Percentiles rank a stretch among this genome's conserved stretches.
Conservation (phyloP, 2,113 vertebrate genomes). For the Dicrurus megarhynchus region DNA sequence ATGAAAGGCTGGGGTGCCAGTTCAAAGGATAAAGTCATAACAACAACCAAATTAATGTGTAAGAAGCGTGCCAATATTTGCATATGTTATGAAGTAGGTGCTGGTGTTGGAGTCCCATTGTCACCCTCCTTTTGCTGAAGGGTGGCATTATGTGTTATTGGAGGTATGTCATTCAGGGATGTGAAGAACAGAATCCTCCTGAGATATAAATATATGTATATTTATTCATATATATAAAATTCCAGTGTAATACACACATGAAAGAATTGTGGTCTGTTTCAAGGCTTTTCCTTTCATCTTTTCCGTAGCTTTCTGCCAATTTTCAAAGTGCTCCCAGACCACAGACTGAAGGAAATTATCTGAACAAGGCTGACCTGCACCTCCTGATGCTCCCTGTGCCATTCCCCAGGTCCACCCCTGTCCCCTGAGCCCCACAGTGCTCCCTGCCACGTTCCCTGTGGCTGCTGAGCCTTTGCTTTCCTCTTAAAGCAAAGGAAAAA, state of each 20-base stretch:
- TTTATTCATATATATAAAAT: background rate
- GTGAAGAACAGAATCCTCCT: slow-evolving; percentile 4
- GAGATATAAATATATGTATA: background rate
- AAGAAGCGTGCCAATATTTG: background rate
- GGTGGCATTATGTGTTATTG: background rate
- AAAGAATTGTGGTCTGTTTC: slow-evolving; percentile 45
- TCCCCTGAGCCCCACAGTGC: background rate
- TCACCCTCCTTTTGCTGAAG: background rate
- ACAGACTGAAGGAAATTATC: background rate
- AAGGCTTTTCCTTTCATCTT: slow-evolving; percentile 45
- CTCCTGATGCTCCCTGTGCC: background rate
- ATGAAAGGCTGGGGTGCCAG: background rate
- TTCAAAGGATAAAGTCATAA: background rate
- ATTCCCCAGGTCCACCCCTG: background rate
- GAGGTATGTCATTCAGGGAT: background rate
- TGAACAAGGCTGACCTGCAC: background rate
- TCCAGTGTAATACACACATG: background rate
- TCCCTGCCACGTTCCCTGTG: accelerated
- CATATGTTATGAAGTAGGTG: background rate
- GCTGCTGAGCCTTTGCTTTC: background rate
- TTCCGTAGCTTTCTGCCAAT: slow-evolving; percentile 10
- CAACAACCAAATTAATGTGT: background rate
- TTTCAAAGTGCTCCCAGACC: slow-evolving; percentile 39
- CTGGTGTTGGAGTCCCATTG: background rate
- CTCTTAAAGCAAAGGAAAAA: background rate